A percentile compares a stretch with the other conserved stretches of the same genome.
Evolutionary conservation across 2,888 invertebrate genomes (phyloP).

Genomic region (Hypolimnas misippus): DNA sequence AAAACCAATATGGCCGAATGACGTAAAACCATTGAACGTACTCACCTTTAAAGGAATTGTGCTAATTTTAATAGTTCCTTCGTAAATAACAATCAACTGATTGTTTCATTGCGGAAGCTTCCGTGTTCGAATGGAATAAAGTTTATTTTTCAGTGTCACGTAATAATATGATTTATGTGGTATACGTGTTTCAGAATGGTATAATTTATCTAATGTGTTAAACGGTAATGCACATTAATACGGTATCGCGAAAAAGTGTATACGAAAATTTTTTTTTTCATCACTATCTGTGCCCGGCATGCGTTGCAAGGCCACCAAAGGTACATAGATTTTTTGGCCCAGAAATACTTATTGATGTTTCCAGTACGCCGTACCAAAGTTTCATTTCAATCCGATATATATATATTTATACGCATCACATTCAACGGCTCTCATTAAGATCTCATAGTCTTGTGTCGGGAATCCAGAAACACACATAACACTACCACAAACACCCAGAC

Average conservation of each 20-base stretch:
- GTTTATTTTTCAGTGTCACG: slow-evolving; percentile 6
- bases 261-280: too few species aligned
- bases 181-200: slow-evolving; percentile 16
- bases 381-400: too few species aligned
- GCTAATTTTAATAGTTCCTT: slow-evolving; percentile 31
- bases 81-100: slow-evolving; percentile 22
- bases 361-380: too few species aligned
- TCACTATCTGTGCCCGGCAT: too few species aligned
- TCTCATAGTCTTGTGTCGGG: too few species aligned
- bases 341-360: too few species aligned
- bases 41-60: slow-evolving; percentile 33
- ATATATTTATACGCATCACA: too few species aligned
- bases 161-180: slow-evolving; percentile 6
- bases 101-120: slow-evolving; percentile 6
- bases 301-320: too few species aligned
- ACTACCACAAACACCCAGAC: too few species aligned
- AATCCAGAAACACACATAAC: too few species aligned
- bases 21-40: slow-evolving; percentile 31
- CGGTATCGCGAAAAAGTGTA: slow-evolving; percentile 6
- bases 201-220: not conserved
- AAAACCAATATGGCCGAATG: slow-evolving; percentile 35
- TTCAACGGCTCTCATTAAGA: too few species aligned
- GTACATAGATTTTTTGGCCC: too few species aligned
- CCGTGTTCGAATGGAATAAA: slow-evolving; percentile 3
- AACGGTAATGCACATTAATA: slow-evolving; percentile 10